Base-by-base conservation (phyloP, 2,888 invertebrate species). In the Tinea pellionella region DNA sequence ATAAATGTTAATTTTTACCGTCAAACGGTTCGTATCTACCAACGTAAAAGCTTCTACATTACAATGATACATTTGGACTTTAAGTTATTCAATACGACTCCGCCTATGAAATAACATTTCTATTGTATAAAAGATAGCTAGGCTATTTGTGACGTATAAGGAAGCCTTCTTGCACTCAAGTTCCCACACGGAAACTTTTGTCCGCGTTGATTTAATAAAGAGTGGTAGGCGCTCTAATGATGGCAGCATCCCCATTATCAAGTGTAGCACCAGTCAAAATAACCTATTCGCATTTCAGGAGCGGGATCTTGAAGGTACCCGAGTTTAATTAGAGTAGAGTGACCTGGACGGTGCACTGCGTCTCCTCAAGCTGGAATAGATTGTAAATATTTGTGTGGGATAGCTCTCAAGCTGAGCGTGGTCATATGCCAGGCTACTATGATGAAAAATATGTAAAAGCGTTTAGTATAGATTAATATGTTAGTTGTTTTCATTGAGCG, bases 401-500 rank as follows among this genome's bases (percentile, higher is more conserved):
- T n/a, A n/a, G n/a, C n/a, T n/a, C n/a, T n/a, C n/a, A n/a, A n/a
- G n/a, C n/a, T n/a, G n/a, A n/a, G n/a, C n/a, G n/a, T n/a, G n/a
- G n/a, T n/a, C n/a, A n/a, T n/a, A n/a, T n/a, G n/a, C n/a, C n/a
- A n/a, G n/a, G n/a, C n/a, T n/a, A n/a, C n/a, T n/a, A n/a, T n/a
- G n/a, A n/a, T n/a, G n/a, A n/a, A n/a, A n/a, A n/a, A n/a, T 15
- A 47, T 16, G 47, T 47, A 47, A 47, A 47, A 47, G 47, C 13
- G 47, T 47, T 4, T 16, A 2, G 2, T 13, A n/a, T 47, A 9
- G 13, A 47, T 15, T 47, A 47, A 47, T 47, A 15, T 47, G 3
- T 53, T 72, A 75, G 72, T 69, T 67, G 69, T 67, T 63, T 66
- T 66, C 63, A 63, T 67, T 69, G 67, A 69, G 65, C 68, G 67